phyloP scores from a whole-genome alignment of 92 coral and sea anemone species.

The Phenganax subtilis region DNA sequence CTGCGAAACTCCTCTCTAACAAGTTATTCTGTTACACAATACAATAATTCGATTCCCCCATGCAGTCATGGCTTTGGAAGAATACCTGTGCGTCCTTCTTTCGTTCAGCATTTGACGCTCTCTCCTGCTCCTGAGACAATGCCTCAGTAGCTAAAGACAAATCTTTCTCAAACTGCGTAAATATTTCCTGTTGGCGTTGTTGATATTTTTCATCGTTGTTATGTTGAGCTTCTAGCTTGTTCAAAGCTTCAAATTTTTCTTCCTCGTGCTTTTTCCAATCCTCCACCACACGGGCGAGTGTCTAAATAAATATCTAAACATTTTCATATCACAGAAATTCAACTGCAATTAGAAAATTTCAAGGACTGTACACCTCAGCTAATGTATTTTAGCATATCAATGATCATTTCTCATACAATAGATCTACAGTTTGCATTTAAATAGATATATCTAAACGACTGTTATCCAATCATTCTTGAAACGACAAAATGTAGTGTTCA shows the following conservation, averaged over 20 bases:
- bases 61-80: too few relatives aligned
- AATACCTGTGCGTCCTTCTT: conserved; percentile 58
- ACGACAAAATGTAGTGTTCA: too few relatives aligned
- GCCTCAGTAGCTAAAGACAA: conserved; percentile 86
- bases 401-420: too few relatives aligned
- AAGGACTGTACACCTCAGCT: neutral
- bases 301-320: conserved; percentile 42
- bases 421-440: too few relatives aligned
- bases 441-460: too few relatives aligned
- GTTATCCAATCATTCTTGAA: too few relatives aligned
- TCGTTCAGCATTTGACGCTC: conserved; percentile 72
- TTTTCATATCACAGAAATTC: neutral
- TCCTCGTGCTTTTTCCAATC: conserved; percentile 99
- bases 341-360: neutral
- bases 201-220: conserved; percentile 76
- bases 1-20: too few relatives aligned
- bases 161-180: conserved; percentile 93
- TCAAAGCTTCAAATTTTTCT: conserved; percentile 69
- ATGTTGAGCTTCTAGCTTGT: conserved; percentile 70
- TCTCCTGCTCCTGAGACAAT: conserved; percentile 73
- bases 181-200: conserved; percentile 89
- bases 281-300: conserved; percentile 96
- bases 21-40: too few relatives aligned
- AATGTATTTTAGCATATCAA: too few relatives aligned
- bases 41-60: too few relatives aligned